Conservation (phyloP, 2,113 vertebrate species). For the Carassius auratus region DNA sequence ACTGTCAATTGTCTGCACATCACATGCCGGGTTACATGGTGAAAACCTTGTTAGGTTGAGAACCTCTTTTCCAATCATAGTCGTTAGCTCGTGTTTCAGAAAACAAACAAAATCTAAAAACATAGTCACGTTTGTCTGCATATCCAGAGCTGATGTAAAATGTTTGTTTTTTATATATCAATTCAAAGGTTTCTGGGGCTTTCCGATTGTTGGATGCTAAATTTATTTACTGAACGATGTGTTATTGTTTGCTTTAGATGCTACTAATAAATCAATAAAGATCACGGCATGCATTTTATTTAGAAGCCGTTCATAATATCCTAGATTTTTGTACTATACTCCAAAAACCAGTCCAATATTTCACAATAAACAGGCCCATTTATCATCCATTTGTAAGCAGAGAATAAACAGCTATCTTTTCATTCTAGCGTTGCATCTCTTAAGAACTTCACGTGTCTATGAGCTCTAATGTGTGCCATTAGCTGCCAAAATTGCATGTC, state of each 20-base stretch:
- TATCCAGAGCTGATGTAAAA: neutral
- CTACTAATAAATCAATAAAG: conserved; percentile 36
- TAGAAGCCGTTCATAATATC: neutral
- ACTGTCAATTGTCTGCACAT: conserved; percentile 55
- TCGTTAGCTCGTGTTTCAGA: neutral
- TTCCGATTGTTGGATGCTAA: neutral
- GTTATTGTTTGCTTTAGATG: conserved; percentile 60
- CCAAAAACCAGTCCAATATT: neutral
- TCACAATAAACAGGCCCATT: neutral
- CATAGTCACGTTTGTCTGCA: neutral
- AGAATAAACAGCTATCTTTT: neutral
- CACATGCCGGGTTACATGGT: conserved; percentile 94
- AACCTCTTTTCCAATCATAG: too few relatives aligned
- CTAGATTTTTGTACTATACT: neutral
- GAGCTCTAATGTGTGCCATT: neutral
- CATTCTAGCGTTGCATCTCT: neutral
- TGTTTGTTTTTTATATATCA: conserved; percentile 51
- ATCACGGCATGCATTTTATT: conserved; percentile 11
- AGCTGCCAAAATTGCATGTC: neutral
- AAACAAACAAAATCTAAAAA: neutral
- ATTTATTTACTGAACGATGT: conserved; percentile 58
- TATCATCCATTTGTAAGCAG: neutral
- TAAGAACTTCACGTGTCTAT: too few relatives aligned
- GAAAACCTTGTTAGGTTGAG: conserved; percentile 67
- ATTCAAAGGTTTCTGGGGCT: neutral